phyloP scores from a whole-genome alignment of 2,888 invertebrate species.

The Pollenia griseotomentosa region DNA sequence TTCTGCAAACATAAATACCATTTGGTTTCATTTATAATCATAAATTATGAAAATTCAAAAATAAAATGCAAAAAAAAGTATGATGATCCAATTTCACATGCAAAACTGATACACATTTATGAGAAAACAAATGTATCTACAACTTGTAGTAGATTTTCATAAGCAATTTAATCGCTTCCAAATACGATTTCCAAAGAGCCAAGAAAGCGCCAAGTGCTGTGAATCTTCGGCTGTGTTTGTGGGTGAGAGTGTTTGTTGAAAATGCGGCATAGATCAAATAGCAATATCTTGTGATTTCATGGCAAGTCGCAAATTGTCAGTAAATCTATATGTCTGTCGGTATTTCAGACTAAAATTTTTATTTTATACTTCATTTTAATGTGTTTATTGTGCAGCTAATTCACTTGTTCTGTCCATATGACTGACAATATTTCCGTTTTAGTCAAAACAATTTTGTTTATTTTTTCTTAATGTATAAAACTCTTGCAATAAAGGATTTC shows the following conservation, averaged over 20 bases:
- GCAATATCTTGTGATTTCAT: constrained; percentile 80
- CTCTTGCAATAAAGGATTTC: constrained; percentile 1
- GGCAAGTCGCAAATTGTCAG: constrained; percentile 82
- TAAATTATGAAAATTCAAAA: constrained; percentile 48
- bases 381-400: constrained; percentile 59
- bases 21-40: constrained; percentile 81
- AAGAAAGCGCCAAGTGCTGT: constrained; percentile 67
- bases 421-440: constrained; percentile 76
- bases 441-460: constrained; percentile 13
- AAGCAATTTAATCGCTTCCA: constrained; percentile 63
- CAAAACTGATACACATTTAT: constrained; percentile 45
- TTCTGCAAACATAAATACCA: constrained; percentile 74
- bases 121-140: constrained; percentile 41
- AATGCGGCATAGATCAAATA: constrained; percentile 81
- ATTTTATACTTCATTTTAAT: constrained; percentile 62
- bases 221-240: background rate
- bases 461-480: background rate
- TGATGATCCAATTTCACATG: constrained; percentile 75
- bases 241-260: constrained; percentile 10
- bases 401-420: constrained; percentile 48
- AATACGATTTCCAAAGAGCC: constrained; percentile 59
- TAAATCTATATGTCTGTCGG: constrained; percentile 69
- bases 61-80: constrained; percentile 15
- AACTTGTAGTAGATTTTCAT: constrained; percentile 47
- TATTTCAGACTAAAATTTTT: constrained; percentile 61